A percentile compares a stretch with the other conserved stretches of the same genome.
Evolutionary conservation across 2,113 vertebrate genomes (phyloP).

Genomic region (Cyanoderma ruficeps): DNA sequence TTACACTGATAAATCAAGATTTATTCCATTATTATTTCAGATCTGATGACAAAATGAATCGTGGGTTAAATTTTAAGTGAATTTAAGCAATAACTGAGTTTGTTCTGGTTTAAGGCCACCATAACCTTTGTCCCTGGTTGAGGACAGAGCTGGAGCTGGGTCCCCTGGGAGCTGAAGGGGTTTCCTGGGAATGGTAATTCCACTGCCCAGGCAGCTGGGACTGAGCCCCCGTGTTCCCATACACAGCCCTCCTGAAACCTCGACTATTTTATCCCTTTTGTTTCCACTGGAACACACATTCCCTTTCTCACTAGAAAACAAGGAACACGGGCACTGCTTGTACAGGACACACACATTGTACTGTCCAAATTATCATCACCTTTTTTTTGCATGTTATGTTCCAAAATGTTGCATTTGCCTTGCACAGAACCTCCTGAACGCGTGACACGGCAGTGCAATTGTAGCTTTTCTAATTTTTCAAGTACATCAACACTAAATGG

Average conservation of each 20-base stretch:
- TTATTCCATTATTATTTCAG: neutral
- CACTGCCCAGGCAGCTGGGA: neutral
- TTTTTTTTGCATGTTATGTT: neutral
- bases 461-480: neutral
- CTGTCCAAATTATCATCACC: neutral
- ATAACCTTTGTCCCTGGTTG: accelerated
- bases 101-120: neutral
- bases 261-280: neutral
- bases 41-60: neutral
- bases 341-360: neutral
- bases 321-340: neutral
- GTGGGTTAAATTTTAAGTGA: neutral
- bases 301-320: neutral
- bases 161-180: neutral
- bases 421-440: neutral
- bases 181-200: neutral
- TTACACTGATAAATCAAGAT: neutral
- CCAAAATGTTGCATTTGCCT: neutral
- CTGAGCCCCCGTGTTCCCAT: neutral
- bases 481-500: neutral
- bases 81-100: neutral
- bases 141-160: neutral
- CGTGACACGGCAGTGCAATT: accelerated
- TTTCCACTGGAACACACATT: neutral
- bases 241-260: neutral